Evolutionary conservation across 2,888 invertebrate genomes (phyloP), one percentile per base, ranked within the genome.

Genomic region (Tiliacea aurago): DNA sequence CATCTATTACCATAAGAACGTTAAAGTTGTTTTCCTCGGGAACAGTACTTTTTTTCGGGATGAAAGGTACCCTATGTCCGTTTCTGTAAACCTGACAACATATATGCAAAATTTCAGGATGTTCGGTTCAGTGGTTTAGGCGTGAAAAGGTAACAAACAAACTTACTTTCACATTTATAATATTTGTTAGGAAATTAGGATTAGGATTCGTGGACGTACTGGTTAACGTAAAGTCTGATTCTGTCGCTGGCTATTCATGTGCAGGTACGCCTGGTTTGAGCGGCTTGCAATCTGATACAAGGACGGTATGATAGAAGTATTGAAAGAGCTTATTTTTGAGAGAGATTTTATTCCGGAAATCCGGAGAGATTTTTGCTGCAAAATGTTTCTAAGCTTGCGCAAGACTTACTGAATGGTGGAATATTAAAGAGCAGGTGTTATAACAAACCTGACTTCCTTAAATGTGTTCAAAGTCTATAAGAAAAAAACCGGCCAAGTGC

Each of bases 171-270:
- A n/a, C n/a, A n/a, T n/a, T n/a, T n/a, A n/a, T n/a, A n/a, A n/a
- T n/a, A n/a, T n/a, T n/a, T n/a, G n/a, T n/a, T n/a, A n/a, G n/a
- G n/a, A n/a, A n/a, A n/a, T n/a, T n/a, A n/a, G n/a, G n/a, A n/a
- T n/a, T n/a, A 85, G 88, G 83, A 86, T 88, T 86, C 51, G 68
- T 62, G 66, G 76, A 75, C 76, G 84, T 83, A 89, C 87, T 86
- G 87, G 86, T 87, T 88, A 84, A 86, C 83, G 76, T 83, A 80
- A 83, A 86, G 47, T 73, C 69, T 67, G 74, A 75, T 84, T 78
- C 56, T 63, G 64, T 69, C 33, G 33, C 49, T 70, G 61, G 28
- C 41, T 70, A 70, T 70, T 73, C 55, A 88, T 81, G 68, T 70
- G 58, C 43, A 76, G 18, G 53, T 71, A 68, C 80, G 28, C 11